These are phyloP conservation scores for Pantherophis alleghaniensis DNA, from an alignment of 2,797 vertebrate species.

Conservation along the genomic window DNA sequence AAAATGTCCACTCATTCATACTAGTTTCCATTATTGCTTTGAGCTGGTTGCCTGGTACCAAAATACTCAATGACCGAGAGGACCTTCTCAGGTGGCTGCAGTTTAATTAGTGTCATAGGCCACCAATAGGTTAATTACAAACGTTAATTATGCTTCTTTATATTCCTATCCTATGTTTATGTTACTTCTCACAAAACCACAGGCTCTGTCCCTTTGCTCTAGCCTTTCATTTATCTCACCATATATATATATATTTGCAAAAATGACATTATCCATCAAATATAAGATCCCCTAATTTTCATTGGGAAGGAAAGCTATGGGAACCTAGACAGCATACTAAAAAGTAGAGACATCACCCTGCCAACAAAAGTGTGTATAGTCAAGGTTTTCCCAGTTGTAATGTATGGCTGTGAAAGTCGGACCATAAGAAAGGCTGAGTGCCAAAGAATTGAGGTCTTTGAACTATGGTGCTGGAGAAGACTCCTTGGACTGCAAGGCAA, in stretches of 20 bases:
- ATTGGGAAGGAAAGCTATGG: no score
- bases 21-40: background rate
- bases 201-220: background rate
- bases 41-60: background rate
- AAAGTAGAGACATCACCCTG: no score
- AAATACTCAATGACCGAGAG: background rate
- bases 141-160: conserved; percentile 21
- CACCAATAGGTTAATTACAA: conserved; percentile 8
- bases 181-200: background rate
- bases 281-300: background rate
- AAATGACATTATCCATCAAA: background rate
- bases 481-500: no score
- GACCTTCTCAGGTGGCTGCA: background rate
- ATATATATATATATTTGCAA: no score
- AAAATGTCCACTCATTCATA: background rate
- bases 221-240: background rate
- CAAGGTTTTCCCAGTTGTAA: no score
- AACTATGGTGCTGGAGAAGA: no score
- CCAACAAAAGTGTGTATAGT: no score
- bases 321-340: no score
- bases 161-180: background rate
- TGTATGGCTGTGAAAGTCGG: no score
- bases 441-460: no score
- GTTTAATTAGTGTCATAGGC: conserved; percentile 13
- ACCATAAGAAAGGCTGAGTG: no score